Conservation (phyloP, 2,113 vertebrate species). For the Gopherus flavomarginatus region DNA sequence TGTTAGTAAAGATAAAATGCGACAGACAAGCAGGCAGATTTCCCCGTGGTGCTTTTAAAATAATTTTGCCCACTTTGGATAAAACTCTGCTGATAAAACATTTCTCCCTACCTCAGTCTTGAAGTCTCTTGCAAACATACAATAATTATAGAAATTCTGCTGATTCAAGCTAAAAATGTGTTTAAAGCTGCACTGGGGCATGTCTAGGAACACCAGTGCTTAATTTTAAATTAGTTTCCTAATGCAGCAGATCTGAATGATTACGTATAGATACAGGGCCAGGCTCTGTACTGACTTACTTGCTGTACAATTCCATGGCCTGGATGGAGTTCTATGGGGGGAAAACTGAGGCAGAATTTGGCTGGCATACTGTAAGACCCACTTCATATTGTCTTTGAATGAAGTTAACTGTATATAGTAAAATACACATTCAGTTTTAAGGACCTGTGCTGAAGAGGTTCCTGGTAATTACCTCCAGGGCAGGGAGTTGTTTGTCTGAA, state of each 20-base stretch:
- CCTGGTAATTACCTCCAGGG: neutral
- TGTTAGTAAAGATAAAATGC: constrained; percentile 37
- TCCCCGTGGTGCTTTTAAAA: constrained; percentile 60
- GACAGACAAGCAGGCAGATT: constrained; percentile 36
- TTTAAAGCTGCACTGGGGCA: constrained; percentile 41
- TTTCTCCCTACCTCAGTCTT: constrained; percentile 36
- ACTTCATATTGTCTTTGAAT: neutral
- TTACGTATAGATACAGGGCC: neutral
- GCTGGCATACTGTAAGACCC: neutral
- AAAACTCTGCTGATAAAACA: constrained; percentile 65
- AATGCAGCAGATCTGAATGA: constrained; percentile 34
- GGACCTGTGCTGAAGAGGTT: neutral
- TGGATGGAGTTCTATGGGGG: neutral
- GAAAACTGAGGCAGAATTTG: constrained; percentile 18
- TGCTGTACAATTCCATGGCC: neutral
- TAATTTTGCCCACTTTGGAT: constrained; percentile 60
- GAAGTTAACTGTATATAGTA: neutral
- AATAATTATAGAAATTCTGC: constrained; percentile 55
- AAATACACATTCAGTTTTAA: neutral
- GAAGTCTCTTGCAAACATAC: constrained; percentile 25
- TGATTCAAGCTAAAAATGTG: constrained; percentile 23
- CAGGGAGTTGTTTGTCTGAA: neutral
- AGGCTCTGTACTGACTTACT: constrained; percentile 44
- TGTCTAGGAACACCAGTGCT: neutral
- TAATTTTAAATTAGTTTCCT: constrained; percentile 11